Conservation (phyloP, 2,888 invertebrate species). For the Xylota segnis region DNA sequence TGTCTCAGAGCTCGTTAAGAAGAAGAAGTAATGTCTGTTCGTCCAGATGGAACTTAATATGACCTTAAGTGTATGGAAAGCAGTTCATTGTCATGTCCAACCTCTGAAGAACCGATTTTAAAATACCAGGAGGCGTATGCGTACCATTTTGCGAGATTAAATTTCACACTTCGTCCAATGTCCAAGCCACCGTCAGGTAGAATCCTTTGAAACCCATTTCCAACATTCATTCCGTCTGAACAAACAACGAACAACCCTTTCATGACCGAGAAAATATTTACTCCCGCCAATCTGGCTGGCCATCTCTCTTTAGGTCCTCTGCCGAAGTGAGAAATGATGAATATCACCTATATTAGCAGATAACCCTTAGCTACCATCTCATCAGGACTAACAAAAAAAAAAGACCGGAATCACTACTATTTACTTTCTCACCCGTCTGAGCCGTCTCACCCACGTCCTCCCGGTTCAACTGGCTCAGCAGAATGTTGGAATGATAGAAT, state of each 20-base stretch:
- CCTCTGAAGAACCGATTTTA: too few species aligned
- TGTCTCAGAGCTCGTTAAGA: too few species aligned
- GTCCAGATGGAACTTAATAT: too few species aligned
- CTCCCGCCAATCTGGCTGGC: slow-evolving; percentile 17
- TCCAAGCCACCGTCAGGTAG: neutral
- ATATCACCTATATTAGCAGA: slow-evolving; percentile 56
- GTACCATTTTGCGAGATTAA: neutral
- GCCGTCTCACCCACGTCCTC: slow-evolving; percentile 19
- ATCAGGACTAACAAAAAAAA: slow-evolving; percentile 17
- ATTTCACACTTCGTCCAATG: neutral
- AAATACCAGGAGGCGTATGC: neutral
- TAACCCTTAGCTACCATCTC: slow-evolving; percentile 40
- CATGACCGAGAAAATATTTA: slow-evolving; percentile 22
- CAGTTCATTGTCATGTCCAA: too few species aligned
- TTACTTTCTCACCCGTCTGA: slow-evolving; percentile 41
- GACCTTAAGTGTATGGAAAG: too few species aligned
- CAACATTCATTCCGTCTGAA: neutral
- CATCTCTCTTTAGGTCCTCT: slow-evolving; percentile 2
- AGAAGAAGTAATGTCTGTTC: too few species aligned
- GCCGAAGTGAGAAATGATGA: slow-evolving; percentile 60
- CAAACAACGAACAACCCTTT: slow-evolving; percentile 10
- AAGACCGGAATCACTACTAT: slow-evolving; percentile 51
- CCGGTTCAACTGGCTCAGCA: slow-evolving; percentile 11
- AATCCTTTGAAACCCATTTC: neutral
- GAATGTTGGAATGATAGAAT: slow-evolving; percentile 7